Evolutionary conservation across 2,797 vertebrate genomes (phyloP).

Genomic region (Gastrophryne carolinensis): DNA sequence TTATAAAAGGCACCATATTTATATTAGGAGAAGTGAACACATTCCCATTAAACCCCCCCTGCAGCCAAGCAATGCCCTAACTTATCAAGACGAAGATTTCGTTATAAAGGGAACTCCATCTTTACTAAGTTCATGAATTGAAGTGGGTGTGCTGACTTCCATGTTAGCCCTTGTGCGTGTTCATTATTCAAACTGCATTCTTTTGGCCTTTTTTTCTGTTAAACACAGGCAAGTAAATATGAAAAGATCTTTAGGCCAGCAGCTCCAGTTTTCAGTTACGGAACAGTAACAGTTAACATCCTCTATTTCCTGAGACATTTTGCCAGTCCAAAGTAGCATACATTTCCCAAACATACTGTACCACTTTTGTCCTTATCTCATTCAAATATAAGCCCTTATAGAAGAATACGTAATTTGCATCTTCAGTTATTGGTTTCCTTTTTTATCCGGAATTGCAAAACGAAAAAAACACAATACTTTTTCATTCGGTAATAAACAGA

Average conservation of each 20-base stretch:
- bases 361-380: background rate
- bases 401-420: background rate
- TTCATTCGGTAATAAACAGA: too few relatives aligned
- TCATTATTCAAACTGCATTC: background rate
- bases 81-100: conserved; percentile 8
- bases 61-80: conserved; percentile 10
- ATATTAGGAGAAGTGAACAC: background rate
- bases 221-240: background rate
- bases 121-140: background rate
- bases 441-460: too few relatives aligned
- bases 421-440: background rate
- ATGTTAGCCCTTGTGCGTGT: conserved; percentile 40
- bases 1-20: conserved; percentile 44
- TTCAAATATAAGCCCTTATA: conserved; percentile 23
- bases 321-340: background rate
- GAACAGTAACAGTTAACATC: background rate
- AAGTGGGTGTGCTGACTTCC: background rate
- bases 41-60: background rate
- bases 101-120: background rate
- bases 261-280: too few relatives aligned
- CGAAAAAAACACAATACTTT: too few relatives aligned
- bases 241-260: background rate
- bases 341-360: background rate
- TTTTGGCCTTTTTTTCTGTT: background rate
- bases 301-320: conserved; percentile 19